phyloP scores from a whole-genome alignment of 2,888 invertebrate genomes.

The Pterobdella sp. region DNA sequence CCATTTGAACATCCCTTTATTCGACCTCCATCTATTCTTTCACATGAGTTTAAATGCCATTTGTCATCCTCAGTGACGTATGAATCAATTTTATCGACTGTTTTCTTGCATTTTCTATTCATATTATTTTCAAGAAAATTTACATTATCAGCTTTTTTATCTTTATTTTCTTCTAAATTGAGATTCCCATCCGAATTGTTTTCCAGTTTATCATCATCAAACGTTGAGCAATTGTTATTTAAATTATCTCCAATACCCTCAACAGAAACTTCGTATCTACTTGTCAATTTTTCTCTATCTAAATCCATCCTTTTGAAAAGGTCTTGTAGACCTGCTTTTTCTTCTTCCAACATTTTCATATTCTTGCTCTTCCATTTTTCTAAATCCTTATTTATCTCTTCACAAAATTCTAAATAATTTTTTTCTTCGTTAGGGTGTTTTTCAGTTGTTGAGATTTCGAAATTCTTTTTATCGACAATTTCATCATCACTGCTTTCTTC shows the following conservation, averaged over 20 bases:
- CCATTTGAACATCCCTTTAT: too few relatives aligned
- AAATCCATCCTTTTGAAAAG: neutral
- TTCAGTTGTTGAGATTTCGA: neutral
- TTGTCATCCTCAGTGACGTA: too few relatives aligned
- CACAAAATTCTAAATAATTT: neutral
- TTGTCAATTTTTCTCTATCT: neutral
- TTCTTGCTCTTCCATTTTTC: neutral
- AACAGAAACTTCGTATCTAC: too few relatives aligned
- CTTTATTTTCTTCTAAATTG: neutral
- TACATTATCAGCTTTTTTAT: neutral
- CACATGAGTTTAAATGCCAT: too few relatives aligned
- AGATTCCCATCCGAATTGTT: neutral
- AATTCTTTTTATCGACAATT: neutral
- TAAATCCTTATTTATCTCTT: neutral
- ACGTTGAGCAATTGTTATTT: too few relatives aligned
- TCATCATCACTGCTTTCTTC: constrained; percentile 5
- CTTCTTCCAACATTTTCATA: neutral
- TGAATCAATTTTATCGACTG: too few relatives aligned
- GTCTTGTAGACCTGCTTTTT: neutral
- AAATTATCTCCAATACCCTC: neutral
- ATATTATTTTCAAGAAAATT: neutral
- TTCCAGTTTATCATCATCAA: neutral
- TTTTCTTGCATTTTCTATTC: too few relatives aligned
- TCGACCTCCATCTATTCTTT: too few relatives aligned
- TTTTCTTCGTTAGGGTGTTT: neutral